These are phyloP conservation scores for Ifrita kowaldi DNA, from an alignment of 2,113 vertebrate species.

Conservation along the genomic window DNA sequence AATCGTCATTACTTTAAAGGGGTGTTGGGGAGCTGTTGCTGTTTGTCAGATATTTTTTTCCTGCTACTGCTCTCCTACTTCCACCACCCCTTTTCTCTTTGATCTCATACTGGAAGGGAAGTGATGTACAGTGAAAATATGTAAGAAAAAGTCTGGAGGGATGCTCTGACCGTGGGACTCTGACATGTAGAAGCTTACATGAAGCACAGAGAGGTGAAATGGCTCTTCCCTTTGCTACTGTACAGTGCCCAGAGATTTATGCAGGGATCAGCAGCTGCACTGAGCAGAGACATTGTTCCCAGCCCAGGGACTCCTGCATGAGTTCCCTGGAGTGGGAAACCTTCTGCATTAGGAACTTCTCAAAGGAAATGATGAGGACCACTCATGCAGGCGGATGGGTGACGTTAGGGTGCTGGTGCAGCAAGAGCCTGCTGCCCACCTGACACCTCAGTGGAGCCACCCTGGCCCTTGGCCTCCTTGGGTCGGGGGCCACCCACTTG, in stretches of 20 bases:
- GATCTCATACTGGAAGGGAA: not conserved
- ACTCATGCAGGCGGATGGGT: rapidly evolving
- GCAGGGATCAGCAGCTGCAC: too few relatives aligned
- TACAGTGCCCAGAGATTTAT: rapidly evolving
- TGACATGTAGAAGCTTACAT: not conserved
- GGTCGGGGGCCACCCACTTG: not conserved
- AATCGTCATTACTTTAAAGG: constrained; percentile 91
- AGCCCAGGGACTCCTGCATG: not conserved
- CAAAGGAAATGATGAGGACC: not conserved
- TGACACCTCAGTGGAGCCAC: rapidly evolving
- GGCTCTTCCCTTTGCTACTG: not conserved
- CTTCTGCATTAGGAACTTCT: not conserved
- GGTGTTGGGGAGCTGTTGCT: constrained; percentile 59
- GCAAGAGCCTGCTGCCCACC: not conserved
- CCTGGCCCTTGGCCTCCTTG: not conserved
- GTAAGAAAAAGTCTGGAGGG: not conserved
- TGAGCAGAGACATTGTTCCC: not conserved
- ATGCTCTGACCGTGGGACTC: not conserved
- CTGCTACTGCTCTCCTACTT: constrained; percentile 50
- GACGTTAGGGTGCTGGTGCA: not conserved
- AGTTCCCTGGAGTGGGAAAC: not conserved
- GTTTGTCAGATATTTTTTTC: constrained; percentile 55
- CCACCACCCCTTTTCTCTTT: constrained; percentile 5
- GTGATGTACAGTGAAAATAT: not conserved
- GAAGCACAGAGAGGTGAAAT: not conserved